Percentiles rank a stretch among this genome's conserved stretches.
phyloP scores from a whole-genome alignment of 2,888 invertebrate species.

The Tetheella fluctuosa region DNA sequence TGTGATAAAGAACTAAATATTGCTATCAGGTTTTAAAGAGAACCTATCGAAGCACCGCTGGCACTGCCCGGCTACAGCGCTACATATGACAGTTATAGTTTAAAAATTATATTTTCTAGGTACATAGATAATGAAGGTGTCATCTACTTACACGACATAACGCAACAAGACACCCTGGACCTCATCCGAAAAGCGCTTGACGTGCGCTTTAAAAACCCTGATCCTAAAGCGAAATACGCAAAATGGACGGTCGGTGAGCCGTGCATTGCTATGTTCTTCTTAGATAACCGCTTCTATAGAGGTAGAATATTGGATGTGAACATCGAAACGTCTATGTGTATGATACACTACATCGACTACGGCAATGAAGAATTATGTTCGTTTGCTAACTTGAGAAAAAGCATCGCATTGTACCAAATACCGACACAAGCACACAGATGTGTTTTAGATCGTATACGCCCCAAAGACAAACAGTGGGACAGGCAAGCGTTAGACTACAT shows the following conservation, averaged over 20 bases:
- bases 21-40: too few relatives aligned
- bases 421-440: constrained; percentile 87
- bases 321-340: constrained; percentile 62
- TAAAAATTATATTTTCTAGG: constrained; percentile 39
- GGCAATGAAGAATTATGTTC: constrained; percentile 89
- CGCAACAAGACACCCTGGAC: constrained; percentile 67
- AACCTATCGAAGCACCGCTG: too few relatives aligned
- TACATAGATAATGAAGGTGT: constrained; percentile 76
- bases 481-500: constrained; percentile 84
- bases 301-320: constrained; percentile 83
- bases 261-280: constrained; percentile 87
- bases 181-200: constrained; percentile 80
- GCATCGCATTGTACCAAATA: constrained; percentile 85
- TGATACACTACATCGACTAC: constrained; percentile 91
- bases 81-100: too few relatives aligned
- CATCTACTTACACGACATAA: constrained; percentile 67
- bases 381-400: constrained; percentile 84
- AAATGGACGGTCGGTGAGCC: constrained; percentile 86
- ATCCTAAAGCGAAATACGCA: constrained; percentile 72
- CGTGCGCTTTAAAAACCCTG: constrained; percentile 69
- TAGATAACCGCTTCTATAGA: constrained; percentile 88
- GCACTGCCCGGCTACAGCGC: too few relatives aligned
- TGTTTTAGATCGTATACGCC: constrained; percentile 71
- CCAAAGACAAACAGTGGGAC: constrained; percentile 71
- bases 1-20: too few relatives aligned